Evolutionary conservation across 2,888 invertebrate species (phyloP), one percentile per base, ranked within the genome.

Genomic region (Ariolimax columbianus): DNA sequence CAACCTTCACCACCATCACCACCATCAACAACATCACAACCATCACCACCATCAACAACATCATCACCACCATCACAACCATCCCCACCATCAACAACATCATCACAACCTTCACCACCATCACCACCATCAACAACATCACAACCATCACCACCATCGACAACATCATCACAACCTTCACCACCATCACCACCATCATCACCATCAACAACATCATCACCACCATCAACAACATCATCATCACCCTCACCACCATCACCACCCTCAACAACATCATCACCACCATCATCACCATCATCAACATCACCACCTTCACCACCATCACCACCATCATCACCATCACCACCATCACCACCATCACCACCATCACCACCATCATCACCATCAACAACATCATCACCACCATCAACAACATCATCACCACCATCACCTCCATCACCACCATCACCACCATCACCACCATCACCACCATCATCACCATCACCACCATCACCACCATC

Each of bases 241-340:
- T n/a, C 33, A 81, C 66, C 75, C 30, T 43, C 73, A 85, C 75
- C 70, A 79, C 59, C 47, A 84, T 51, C 26, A 55, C 47, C 72
- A 84, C 72, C 51, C 70, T 70, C 80, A 79, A 51, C 70, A 79
- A 36, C 38, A 72, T 47, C 36, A 79, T 51, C 66, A 79, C 73
- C 51, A 79, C 72, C 47, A 55, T 70, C 55, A 84, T 40, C 55
- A 79, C 47, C 36, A 70, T 73, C 77, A 84, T 72, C 72, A 36
- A 26, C 43, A 38, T 43, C 40, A 6, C 40, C 3, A 38, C 26
- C 23, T 75, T 26, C 26, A 7, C 51, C 59, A 55, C 55, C 77
- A 77, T 77, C 2, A 59, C n/a, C 23, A 23, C 17, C 19, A 26
- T 26, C n/a, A 23, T 26, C 6, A 6, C 40, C 26, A 33, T 55